phyloP scores from a whole-genome alignment of 1,140 invertebrate species.

The Procambarus virginalis region DNA sequence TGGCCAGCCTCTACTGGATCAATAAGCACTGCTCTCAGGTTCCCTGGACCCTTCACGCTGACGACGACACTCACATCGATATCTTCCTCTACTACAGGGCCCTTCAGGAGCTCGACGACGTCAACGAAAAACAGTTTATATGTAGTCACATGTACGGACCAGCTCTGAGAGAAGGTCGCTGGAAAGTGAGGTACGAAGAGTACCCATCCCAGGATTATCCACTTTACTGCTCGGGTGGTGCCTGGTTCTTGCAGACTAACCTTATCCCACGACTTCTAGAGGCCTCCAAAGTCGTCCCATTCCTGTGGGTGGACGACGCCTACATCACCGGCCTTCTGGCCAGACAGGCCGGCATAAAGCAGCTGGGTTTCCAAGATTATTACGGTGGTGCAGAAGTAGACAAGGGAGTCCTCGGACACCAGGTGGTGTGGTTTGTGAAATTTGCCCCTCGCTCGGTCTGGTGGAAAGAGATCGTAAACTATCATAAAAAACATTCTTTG shows the following conservation, averaged over 20 bases:
- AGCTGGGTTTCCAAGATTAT: too few species aligned
- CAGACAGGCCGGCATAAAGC: conserved; percentile 62
- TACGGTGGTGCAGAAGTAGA: not conserved
- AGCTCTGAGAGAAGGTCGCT: conserved; percentile 29
- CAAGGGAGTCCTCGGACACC: not conserved
- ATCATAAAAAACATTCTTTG: not conserved
- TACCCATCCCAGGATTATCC: conserved; percentile 71
- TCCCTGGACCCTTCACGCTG: conserved; percentile 73
- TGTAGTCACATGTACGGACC: not conserved
- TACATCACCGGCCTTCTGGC: conserved; percentile 75
- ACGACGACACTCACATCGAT: conserved; percentile 71
- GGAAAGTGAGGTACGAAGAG: conserved; percentile 71
- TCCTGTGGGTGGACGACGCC: conserved; percentile 76
- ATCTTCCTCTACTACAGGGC: conserved; percentile 28
- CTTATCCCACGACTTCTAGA: conserved; percentile 68
- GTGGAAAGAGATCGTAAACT: not conserved
- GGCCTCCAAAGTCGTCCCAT: conserved; percentile 71
- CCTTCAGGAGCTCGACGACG: not conserved
- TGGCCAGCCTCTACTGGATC: conserved; percentile 72
- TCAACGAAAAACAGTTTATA: not conserved
- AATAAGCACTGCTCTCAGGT: conserved; percentile 71
- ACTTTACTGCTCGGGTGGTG: conserved; percentile 71
- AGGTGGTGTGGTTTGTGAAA: not conserved
- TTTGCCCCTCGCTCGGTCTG: not conserved
- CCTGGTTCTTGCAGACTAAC: conserved; percentile 69